Evolutionary conservation across 1,140 invertebrate species (phyloP).

Genomic region (Palaemon carinicauda): DNA sequence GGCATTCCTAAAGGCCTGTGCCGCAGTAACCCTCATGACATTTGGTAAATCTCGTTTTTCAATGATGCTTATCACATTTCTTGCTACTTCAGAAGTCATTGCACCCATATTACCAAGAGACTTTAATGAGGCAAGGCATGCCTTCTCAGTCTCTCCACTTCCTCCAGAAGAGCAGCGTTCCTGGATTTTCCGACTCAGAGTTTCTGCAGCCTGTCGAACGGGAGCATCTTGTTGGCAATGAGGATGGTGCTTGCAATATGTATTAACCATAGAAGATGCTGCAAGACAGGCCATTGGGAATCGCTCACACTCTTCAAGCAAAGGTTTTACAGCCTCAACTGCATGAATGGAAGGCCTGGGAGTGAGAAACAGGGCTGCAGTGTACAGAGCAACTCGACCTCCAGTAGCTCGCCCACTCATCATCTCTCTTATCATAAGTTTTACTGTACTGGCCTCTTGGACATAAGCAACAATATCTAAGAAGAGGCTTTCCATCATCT

Average conservation of each 20-base stretch:
- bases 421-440: constrained; percentile 28
- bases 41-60: neutral
- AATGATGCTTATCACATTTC: neutral
- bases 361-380: constrained; percentile 14
- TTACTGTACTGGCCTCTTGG: constrained; percentile 11
- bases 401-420: neutral
- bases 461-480: constrained; percentile 31
- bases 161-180: neutral
- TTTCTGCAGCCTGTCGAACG: neutral
- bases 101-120: constrained; percentile 37
- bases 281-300: neutral
- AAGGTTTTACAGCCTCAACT: constrained; percentile 13
- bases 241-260: constrained; percentile 24
- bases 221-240: constrained; percentile 11
- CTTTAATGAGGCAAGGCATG: constrained; percentile 4
- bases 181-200: neutral
- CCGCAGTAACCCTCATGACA: constrained; percentile 23
- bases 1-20: constrained; percentile 38
- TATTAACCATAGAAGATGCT: constrained; percentile 20
- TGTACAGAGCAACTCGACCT: constrained; percentile 3
- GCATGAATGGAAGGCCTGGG: constrained; percentile 16
- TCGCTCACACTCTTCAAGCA: neutral
- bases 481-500: constrained; percentile 28
- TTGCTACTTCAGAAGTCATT: constrained; percentile 4
- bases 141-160: neutral